phyloP scores from a whole-genome alignment of 2,888 invertebrate genomes.

The Chirona hameri region DNA sequence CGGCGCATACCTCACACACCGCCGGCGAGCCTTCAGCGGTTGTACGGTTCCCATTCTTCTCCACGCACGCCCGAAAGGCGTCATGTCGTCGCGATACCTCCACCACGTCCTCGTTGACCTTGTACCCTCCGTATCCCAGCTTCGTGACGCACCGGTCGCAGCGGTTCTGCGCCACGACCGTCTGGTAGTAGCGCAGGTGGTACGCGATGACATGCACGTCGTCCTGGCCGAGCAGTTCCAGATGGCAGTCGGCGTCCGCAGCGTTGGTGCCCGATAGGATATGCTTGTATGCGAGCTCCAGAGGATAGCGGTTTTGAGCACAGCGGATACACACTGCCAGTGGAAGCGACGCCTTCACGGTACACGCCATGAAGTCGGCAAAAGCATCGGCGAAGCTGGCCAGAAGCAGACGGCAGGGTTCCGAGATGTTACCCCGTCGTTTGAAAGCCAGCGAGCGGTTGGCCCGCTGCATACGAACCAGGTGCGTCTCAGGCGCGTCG shows the following conservation, averaged over 20 bases:
- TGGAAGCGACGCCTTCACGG: not conserved
- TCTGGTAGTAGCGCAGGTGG: not conserved
- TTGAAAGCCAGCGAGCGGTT: not conserved
- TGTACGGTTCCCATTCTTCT: not conserved
- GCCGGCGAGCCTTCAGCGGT: not conserved
- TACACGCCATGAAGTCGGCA: slow-evolving; percentile 8
- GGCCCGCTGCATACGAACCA: no score
- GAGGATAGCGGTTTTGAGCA: not conserved
- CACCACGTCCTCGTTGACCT: not conserved
- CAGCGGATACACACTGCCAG: not conserved
- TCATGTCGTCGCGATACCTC: not conserved
- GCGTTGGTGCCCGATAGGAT: not conserved
- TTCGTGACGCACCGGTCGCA: not conserved
- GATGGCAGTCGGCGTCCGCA: not conserved
- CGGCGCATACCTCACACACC: not conserved
- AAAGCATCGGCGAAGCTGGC: not conserved
- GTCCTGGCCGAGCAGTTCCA: not conserved
- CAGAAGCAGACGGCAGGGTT: not conserved
- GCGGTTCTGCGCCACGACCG: not conserved
- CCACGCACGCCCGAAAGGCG: not conserved
- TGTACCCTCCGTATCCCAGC: not conserved
- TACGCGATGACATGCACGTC: not conserved
- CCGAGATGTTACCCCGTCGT: not conserved
- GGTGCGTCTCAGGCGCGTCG: no score
- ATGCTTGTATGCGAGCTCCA: not conserved